These are phyloP conservation scores for Drosophila rufa DNA, from an alignment of 1,140 invertebrate species.

Conservation along the genomic window DNA sequence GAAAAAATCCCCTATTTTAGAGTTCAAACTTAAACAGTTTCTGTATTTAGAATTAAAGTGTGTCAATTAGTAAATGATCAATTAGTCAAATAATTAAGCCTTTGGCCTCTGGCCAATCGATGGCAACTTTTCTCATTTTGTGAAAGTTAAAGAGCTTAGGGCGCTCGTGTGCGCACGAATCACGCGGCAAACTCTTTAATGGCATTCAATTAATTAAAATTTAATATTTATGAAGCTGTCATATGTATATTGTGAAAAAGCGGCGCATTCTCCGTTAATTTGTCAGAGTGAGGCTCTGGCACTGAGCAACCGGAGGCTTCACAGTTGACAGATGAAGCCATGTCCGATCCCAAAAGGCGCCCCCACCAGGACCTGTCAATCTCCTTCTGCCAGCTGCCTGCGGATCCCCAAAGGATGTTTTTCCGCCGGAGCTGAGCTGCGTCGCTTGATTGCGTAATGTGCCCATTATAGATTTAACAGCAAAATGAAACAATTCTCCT, in stretches of 20 bases:
- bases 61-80: neutral
- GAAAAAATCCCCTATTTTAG: no score
- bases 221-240: slow-evolving; percentile 72
- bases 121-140: neutral
- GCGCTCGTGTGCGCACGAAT: neutral
- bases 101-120: neutral
- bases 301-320: neutral
- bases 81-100: neutral
- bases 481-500: slow-evolving; percentile 37
- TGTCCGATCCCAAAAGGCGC: slow-evolving; percentile 1
- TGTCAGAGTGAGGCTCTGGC: slow-evolving; percentile 22
- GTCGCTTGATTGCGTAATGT: slow-evolving; percentile 67
- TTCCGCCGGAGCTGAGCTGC: slow-evolving; percentile 15
- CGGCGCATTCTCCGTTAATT: slow-evolving; percentile 59
- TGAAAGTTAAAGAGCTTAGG: slow-evolving; percentile 1
- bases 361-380: slow-evolving; percentile 52
- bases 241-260: slow-evolving; percentile 54
- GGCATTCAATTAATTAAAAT: slow-evolving; percentile 76
- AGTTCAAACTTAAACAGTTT: no score
- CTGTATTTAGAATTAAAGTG: neutral
- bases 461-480: slow-evolving; percentile 56
- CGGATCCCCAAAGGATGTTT: slow-evolving; percentile 48
- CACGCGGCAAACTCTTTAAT: slow-evolving; percentile 25
- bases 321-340: slow-evolving; percentile 45
- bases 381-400: slow-evolving; percentile 33